Evolutionary conservation across 2,113 vertebrate species (phyloP).

Genomic region (Xenopus laevis): DNA sequence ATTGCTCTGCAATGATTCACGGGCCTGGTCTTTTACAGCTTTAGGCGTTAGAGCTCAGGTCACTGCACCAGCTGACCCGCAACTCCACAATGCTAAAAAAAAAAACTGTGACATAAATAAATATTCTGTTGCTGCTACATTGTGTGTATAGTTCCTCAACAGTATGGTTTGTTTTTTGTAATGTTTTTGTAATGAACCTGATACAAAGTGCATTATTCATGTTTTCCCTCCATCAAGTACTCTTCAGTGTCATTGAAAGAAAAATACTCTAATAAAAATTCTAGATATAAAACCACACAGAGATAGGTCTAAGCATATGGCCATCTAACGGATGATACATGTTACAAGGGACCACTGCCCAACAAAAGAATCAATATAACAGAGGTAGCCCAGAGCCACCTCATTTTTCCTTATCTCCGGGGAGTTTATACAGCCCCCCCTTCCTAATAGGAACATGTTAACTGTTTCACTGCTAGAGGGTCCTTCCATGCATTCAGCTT

Average conservation of each 20-base stretch:
- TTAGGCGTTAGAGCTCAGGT: conserved; percentile 55
- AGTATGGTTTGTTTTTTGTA: conserved; percentile 57
- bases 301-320: conserved; percentile 56
- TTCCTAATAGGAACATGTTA: neutral
- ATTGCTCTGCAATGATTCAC: conserved; percentile 30
- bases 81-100: conserved; percentile 64
- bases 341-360: conserved; percentile 48
- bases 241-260: conserved; percentile 59
- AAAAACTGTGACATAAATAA: conserved; percentile 78
- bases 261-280: conserved; percentile 44
- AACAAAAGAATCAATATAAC: conserved; percentile 56
- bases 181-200: conserved; percentile 67
- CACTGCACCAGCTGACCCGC: conserved; percentile 63
- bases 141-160: conserved; percentile 75
- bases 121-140: conserved; percentile 80
- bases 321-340: conserved; percentile 54
- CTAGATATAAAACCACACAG: conserved; percentile 53
- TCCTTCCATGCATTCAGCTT: neutral
- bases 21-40: conserved; percentile 8
- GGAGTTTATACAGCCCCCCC: neutral
- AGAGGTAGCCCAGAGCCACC: conserved; percentile 76
- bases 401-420: conserved; percentile 1
- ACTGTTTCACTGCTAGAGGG: neutral
- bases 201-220: conserved; percentile 84
- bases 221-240: conserved; percentile 62